phyloP scores from a whole-genome alignment of 1,140 invertebrate species.

The Apis mellifera region DNA sequence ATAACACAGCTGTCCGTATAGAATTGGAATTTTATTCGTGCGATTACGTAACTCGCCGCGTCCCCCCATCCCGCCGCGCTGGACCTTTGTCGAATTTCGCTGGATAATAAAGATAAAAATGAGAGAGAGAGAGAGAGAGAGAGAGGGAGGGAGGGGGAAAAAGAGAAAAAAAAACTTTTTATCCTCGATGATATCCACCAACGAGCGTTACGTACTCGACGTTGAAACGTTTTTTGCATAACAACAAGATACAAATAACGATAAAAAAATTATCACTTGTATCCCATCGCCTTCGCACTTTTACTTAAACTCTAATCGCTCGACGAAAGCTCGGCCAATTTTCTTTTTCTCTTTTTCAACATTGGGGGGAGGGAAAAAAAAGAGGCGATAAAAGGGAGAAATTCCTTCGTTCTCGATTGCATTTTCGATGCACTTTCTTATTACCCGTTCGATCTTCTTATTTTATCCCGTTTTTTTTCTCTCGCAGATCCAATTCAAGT shows the following conservation, averaged over 20 bases:
- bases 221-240: slow-evolving; percentile 27
- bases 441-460: too few relatives aligned
- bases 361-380: not conserved
- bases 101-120: too few relatives aligned
- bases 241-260: not conserved
- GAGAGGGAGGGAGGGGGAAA: not conserved
- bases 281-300: slow-evolving; percentile 3
- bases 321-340: not conserved
- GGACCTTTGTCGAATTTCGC: too few relatives aligned
- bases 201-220: not conserved
- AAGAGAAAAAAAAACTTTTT: slow-evolving; percentile 3
- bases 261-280: not conserved
- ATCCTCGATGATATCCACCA: not conserved
- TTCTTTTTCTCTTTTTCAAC: not conserved
- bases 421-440: too few relatives aligned
- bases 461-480: too few relatives aligned
- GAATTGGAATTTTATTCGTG: too few relatives aligned
- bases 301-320: not conserved
- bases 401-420: too few relatives aligned
- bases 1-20: too few relatives aligned
- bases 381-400: slow-evolving; percentile 3
- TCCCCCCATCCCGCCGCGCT: too few relatives aligned
- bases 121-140: too few relatives aligned
- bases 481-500: not conserved
- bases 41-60: too few relatives aligned